Conservation (phyloP, 2,797 vertebrate genomes). For the Propithecus deckenii region DNA sequence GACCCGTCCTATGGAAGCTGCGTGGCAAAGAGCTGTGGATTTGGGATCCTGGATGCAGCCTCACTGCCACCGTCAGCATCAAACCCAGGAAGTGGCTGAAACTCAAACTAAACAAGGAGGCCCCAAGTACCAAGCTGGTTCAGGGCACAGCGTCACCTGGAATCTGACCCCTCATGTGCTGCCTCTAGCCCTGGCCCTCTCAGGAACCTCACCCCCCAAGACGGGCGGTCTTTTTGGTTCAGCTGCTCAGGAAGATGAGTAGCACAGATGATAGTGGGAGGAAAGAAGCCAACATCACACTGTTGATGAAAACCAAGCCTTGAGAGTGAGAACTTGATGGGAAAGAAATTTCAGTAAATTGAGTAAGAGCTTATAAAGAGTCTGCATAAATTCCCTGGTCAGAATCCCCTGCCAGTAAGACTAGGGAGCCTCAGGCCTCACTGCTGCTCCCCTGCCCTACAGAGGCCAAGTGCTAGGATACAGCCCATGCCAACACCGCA, state of each 20-base stretch:
- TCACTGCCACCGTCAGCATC: neutral
- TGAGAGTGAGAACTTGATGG: neutral
- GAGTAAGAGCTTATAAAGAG: too few species aligned
- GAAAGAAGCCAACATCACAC: neutral
- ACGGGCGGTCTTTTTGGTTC: neutral
- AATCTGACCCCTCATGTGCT: neutral
- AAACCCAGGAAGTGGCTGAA: neutral
- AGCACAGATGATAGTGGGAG: neutral
- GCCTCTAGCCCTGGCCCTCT: too few species aligned
- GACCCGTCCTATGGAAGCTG: neutral
- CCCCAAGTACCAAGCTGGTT: neutral
- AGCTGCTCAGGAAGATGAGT: neutral
- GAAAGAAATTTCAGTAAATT: neutral
- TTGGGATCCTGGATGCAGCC: neutral
- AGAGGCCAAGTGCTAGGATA: neutral
- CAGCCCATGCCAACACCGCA: neutral
- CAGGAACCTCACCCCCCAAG: neutral
- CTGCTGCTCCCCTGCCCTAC: neutral
- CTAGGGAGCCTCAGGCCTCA: neutral
- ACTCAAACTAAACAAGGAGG: too few species aligned
- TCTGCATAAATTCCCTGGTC: neutral
- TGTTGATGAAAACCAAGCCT: neutral
- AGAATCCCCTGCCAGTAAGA: neutral
- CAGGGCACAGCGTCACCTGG: accelerated
- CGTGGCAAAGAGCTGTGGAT: neutral